A percentile compares a stretch with the other conserved stretches of the same genome.
Conservation (phyloP, 2,888 invertebrate genomes). For the Empis stercorea region DNA sequence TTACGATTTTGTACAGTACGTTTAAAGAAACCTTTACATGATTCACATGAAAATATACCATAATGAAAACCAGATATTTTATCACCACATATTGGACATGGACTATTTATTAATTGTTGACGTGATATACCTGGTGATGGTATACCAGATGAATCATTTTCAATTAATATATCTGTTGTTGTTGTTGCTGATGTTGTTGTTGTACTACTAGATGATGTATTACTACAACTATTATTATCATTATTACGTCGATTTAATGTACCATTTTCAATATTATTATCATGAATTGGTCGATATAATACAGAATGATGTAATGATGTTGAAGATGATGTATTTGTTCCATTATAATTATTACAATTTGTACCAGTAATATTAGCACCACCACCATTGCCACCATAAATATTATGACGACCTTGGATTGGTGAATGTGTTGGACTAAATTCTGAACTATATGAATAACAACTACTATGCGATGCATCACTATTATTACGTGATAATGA, state of each 20-base stretch:
- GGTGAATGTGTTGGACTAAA: conserved; percentile 80
- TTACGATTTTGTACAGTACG: conserved; percentile 97
- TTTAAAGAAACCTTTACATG: conserved; percentile 97
- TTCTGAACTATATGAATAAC: conserved; percentile 73
- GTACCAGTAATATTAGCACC: neutral
- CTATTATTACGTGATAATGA: conserved; percentile 80
- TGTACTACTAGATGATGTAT: conserved; percentile 1
- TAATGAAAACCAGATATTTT: conserved; percentile 96
- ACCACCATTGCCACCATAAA: conserved; percentile 9
- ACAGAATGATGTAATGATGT: conserved; percentile 40
- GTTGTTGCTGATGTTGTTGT: no score
- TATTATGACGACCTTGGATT: conserved; percentile 54
- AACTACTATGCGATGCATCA: conserved; percentile 80
- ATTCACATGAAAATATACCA: conserved; percentile 95
- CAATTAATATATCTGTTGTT: conserved; percentile 21
- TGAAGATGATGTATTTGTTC: neutral
- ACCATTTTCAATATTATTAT: neutral
- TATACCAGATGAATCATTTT: conserved; percentile 17
- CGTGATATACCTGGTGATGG: conserved; percentile 62
- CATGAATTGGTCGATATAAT: conserved; percentile 38
- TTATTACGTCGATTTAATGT: conserved; percentile 10
- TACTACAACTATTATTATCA: neutral
- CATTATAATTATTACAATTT: neutral
- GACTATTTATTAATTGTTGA: conserved; percentile 82
- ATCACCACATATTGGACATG: conserved; percentile 91